Evolutionary conservation across 2,888 invertebrate genomes (phyloP).

Genomic region (Clunio marinus): DNA sequence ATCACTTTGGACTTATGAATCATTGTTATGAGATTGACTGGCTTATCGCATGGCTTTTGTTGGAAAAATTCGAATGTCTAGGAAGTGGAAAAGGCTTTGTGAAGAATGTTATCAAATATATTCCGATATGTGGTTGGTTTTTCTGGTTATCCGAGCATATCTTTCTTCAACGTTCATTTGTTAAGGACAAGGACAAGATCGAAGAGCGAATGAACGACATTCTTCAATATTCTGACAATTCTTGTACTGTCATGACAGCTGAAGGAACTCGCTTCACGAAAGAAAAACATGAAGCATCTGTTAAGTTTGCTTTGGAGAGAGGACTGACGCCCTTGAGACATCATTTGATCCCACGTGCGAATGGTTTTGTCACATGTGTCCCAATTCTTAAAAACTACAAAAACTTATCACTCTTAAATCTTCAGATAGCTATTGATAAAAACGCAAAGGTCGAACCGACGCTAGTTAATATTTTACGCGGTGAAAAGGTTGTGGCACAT

Average conservation of each 20-base stretch:
- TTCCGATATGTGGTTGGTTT: slow-evolving; percentile 85
- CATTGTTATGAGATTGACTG: slow-evolving; percentile 88
- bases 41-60: slow-evolving; percentile 71
- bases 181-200: slow-evolving; percentile 75
- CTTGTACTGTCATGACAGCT: slow-evolving; percentile 64
- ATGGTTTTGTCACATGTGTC: slow-evolving; percentile 79
- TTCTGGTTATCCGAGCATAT: slow-evolving; percentile 88
- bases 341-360: slow-evolving; percentile 78
- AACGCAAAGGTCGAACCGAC: slow-evolving; percentile 60
- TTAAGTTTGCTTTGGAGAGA: slow-evolving; percentile 74
- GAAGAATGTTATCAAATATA: slow-evolving; percentile 55
- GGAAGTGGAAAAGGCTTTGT: slow-evolving; percentile 14
- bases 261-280: slow-evolving; percentile 86
- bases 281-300: slow-evolving; percentile 72
- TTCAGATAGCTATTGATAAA: slow-evolving; percentile 62
- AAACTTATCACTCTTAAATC: slow-evolving; percentile 72
- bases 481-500: slow-evolving; percentile 64
- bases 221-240: slow-evolving; percentile 76
- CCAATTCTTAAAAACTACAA: slow-evolving; percentile 69
- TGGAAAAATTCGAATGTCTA: slow-evolving; percentile 2
- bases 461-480: slow-evolving; percentile 64
- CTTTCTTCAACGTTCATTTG: slow-evolving; percentile 79
- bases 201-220: slow-evolving; percentile 68
- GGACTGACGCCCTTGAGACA: slow-evolving; percentile 74
- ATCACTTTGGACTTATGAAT: slow-evolving; percentile 80